Evolutionary conservation across 2,888 invertebrate species (phyloP), one percentile per base, ranked within the genome.

Genomic region (Encarsia formosa): DNA sequence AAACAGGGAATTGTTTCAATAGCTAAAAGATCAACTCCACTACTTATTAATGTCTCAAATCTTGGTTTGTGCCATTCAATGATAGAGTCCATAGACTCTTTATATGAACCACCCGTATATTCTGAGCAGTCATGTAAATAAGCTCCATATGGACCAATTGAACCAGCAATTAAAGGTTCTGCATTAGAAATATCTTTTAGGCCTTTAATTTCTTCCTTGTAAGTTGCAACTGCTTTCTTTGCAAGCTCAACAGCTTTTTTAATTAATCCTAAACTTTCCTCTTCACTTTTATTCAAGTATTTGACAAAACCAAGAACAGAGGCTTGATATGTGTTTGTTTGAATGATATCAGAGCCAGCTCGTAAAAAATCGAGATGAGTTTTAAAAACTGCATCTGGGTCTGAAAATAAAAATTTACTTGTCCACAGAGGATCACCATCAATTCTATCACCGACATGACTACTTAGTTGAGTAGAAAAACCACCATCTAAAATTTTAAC

Each of bases 61-160:
- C 94, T 81, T 0, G 88, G 86, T 49, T 84, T 79, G 75, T 97
- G 96, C 90, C 93, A 94, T 37, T 86, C 83, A 41, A 81, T 82
- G 71, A 96, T 82, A 18, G 78, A 69, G 37, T 80, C 79, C 24
- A 77, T 75, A 4, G 84, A 71, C 1, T 87, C 82, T 47, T 76
- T 81, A 68, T 91, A 91, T 54, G 81, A 80, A 15, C 95, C 96
- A 16, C 96, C 96, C n/a, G 85, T 85, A 71, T 96, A 97, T 71
- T 97, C 97, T 0, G 95, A 95, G 11, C 89, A 90, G 72, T 97
- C 92, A 67, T 88, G 87, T 31, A 93, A 78, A 64, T 85, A 87
- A 0, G 95, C 95, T 0, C 95, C 96, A 70, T 91, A 96, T 0
- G 96, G 92, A 1, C 96, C 96, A 55, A 95, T 86, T 0, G 94